Evolutionary conservation across 2,113 vertebrate genomes (phyloP).

Genomic region (Vombatus ursinus): DNA sequence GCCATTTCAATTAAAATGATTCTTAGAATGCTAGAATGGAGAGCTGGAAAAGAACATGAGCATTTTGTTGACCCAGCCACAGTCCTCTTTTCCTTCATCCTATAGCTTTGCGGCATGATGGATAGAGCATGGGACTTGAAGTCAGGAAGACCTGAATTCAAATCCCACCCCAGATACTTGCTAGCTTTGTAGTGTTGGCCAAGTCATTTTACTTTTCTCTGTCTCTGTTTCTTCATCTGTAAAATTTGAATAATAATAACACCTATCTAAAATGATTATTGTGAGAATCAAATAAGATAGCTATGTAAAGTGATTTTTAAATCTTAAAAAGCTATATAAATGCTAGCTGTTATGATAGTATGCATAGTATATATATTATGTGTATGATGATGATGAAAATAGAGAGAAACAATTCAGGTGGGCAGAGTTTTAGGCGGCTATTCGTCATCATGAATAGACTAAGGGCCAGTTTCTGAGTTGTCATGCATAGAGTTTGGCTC

Average conservation of each 20-base stretch:
- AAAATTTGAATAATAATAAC: not conserved
- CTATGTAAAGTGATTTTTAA: not conserved
- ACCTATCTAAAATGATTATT: not conserved
- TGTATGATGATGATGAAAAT: not conserved
- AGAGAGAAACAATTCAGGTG: not conserved
- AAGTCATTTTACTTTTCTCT: not conserved
- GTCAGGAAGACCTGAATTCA: not conserved
- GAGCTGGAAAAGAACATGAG: not conserved
- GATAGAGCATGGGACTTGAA: not conserved
- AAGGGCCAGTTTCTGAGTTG: not conserved
- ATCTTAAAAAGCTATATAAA: not conserved
- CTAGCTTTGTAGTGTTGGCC: not conserved
- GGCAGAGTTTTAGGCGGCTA: not conserved
- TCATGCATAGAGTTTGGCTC: not conserved
- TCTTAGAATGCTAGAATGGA: not conserved
- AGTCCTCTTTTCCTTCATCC: not conserved
- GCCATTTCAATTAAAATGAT: not conserved
- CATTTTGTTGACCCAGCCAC: not conserved
- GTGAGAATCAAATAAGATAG: not conserved
- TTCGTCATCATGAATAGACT: not conserved
- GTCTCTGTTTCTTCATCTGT: not conserved
- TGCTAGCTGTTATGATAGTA: not conserved
- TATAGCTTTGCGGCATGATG: not conserved
- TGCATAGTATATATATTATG: not conserved
- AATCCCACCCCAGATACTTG: not conserved